Conservation (phyloP, 2,113 vertebrate species). For the Dasyprocta punctata region DNA sequence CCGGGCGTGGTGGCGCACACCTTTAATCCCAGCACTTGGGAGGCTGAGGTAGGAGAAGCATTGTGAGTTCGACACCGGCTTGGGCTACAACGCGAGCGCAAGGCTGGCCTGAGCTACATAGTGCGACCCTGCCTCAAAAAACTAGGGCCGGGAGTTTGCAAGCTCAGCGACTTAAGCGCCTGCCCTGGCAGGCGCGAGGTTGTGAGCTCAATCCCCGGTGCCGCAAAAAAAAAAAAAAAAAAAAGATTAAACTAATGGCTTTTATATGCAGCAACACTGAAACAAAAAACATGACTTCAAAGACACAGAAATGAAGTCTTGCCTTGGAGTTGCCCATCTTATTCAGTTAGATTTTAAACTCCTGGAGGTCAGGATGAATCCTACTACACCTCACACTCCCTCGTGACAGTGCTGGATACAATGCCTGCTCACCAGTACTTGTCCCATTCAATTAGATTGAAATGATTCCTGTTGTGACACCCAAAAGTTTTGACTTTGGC, state of each 20-base stretch:
- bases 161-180: too few relatives aligned
- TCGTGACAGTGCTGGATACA: conserved; percentile 26
- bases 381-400: background rate
- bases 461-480: background rate
- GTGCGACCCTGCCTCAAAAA: too few relatives aligned
- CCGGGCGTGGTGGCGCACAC: too few relatives aligned
- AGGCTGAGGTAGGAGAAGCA: too few relatives aligned
- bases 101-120: too few relatives aligned
- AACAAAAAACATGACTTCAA: conserved; percentile 41
- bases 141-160: too few relatives aligned
- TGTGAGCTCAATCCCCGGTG: too few relatives aligned
- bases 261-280: conserved; percentile 11
- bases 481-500: background rate
- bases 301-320: conserved; percentile 50
- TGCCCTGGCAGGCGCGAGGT: too few relatives aligned
- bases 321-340: conserved; percentile 15
- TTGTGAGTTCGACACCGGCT: too few relatives aligned
- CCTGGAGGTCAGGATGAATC: conserved; percentile 52
- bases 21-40: too few relatives aligned
- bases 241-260: conserved; percentile 30
- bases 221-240: too few relatives aligned
- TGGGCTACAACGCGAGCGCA: too few relatives aligned
- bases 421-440: conserved; percentile 38
- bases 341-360: conserved; percentile 64
- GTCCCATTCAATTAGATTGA: background rate